These are phyloP conservation scores for Poecile atricapillus DNA, from an alignment of 2,113 vertebrate genomes.

Conservation along the genomic window DNA sequence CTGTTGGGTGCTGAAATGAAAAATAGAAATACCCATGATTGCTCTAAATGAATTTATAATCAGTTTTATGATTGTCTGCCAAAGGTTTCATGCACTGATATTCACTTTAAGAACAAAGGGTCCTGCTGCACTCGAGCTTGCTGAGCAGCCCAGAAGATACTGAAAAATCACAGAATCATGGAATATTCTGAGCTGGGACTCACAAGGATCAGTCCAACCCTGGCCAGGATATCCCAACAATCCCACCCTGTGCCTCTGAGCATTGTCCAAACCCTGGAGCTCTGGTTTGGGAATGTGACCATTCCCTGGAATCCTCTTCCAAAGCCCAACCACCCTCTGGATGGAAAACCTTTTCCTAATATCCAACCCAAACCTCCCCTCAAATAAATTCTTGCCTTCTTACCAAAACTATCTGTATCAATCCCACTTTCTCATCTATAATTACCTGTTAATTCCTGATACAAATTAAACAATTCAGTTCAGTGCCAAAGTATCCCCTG, in stretches of 20 bases:
- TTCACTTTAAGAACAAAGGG: neutral
- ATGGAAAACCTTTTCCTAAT: neutral
- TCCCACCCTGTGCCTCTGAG: neutral
- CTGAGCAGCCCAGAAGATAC: neutral
- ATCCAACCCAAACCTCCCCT: neutral
- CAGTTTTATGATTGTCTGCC: neutral
- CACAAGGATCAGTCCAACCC: neutral
- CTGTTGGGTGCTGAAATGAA: neutral
- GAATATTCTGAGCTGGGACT: neutral
- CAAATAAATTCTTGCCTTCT: neutral
- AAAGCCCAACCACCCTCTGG: neutral
- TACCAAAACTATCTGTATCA: neutral
- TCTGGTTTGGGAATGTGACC: neutral
- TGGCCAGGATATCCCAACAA: neutral
- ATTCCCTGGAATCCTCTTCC: neutral
- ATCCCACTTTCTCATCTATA: neutral
- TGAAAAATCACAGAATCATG: neutral
- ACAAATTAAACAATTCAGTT: neutral
- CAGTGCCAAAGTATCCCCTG: neutral
- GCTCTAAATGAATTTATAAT: neutral
- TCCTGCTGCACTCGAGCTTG: neutral
- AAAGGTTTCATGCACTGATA: neutral
- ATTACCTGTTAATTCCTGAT: neutral
- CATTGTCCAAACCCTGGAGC: neutral
- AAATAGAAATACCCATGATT: rapidly evolving